A percentile compares a stretch with the other conserved stretches of the same genome.
Evolutionary conservation across 2,113 vertebrate species (phyloP).

Genomic region (Saccopteryx leptura): DNA sequence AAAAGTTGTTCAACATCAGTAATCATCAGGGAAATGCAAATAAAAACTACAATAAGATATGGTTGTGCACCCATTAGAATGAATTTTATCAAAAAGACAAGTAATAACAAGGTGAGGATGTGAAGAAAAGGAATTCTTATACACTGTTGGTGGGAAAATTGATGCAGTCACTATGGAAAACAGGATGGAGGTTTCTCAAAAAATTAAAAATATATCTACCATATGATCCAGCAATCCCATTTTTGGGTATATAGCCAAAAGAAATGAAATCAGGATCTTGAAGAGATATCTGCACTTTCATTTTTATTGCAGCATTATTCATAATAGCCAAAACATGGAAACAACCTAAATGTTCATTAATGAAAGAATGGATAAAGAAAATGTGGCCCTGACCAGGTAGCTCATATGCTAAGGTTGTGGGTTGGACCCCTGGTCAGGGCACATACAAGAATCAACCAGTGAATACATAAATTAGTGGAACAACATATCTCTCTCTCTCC

Average conservation of each 20-base stretch:
- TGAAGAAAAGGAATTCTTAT: background rate
- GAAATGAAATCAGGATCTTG: background rate
- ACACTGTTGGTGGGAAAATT: background rate
- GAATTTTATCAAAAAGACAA: background rate
- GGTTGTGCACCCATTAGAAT: background rate
- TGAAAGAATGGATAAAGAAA: background rate
- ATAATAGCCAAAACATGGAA: background rate
- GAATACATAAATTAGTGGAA: too few relatives aligned
- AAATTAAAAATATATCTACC: background rate
- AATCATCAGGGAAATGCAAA: slow-evolving; percentile 12
- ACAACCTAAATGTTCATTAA: background rate
- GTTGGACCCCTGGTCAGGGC: too few relatives aligned
- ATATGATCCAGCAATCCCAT: background rate
- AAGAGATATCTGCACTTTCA: background rate
- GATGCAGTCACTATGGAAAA: background rate
- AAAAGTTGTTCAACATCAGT: background rate
- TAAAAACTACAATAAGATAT: background rate
- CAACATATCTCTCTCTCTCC: too few relatives aligned
- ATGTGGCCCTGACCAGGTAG: too few relatives aligned
- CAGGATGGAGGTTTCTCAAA: background rate
- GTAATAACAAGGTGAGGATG: background rate
- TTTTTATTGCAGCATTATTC: slow-evolving; percentile 27
- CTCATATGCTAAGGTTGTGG: too few relatives aligned
- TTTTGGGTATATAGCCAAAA: background rate
- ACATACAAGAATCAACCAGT: too few relatives aligned